These are phyloP conservation scores for Chaetodon trifascialis DNA, from an alignment of 2,113 vertebrate genomes.

Conservation along the genomic window DNA sequence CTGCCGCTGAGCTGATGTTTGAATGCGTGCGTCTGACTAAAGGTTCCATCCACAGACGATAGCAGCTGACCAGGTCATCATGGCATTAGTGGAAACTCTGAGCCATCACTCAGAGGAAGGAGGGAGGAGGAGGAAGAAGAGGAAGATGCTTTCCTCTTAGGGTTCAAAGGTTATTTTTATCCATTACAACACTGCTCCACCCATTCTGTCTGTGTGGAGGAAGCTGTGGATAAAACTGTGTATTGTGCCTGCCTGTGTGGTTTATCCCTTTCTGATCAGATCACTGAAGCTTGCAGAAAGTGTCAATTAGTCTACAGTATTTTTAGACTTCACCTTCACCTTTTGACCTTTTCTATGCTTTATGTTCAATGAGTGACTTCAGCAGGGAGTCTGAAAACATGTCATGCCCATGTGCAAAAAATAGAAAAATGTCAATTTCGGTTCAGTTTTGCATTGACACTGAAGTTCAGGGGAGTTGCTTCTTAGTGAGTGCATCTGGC, in stretches of 20 bases:
- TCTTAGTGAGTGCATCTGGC: no score
- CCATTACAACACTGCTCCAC: slow-evolving; percentile 69
- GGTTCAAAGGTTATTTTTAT: slow-evolving; percentile 74
- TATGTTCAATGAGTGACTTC: no score
- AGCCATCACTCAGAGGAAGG: slow-evolving; percentile 19
- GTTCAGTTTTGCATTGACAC: no score
- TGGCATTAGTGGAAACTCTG: slow-evolving; percentile 69
- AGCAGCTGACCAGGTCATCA: slow-evolving; percentile 34
- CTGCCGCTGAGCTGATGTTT: neutral
- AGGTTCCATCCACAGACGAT: slow-evolving; percentile 36
- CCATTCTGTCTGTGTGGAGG: slow-evolving; percentile 22
- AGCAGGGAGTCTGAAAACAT: no score
- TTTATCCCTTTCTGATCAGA: neutral
- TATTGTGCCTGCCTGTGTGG: neutral
- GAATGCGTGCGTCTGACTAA: neutral
- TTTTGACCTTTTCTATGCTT: no score
- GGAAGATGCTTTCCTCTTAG: slow-evolving; percentile 70
- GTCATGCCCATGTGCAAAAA: no score
- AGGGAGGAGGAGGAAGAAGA: slow-evolving; percentile 35
- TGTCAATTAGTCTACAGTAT: neutral
- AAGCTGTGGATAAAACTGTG: slow-evolving; percentile 20
- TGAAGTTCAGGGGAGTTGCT: no score
- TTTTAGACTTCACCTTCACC: neutral
- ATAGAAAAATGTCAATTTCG: no score
- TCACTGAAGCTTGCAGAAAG: neutral